phyloP scores from a whole-genome alignment of 2,113 vertebrate species.

The Ovis aries region DNA sequence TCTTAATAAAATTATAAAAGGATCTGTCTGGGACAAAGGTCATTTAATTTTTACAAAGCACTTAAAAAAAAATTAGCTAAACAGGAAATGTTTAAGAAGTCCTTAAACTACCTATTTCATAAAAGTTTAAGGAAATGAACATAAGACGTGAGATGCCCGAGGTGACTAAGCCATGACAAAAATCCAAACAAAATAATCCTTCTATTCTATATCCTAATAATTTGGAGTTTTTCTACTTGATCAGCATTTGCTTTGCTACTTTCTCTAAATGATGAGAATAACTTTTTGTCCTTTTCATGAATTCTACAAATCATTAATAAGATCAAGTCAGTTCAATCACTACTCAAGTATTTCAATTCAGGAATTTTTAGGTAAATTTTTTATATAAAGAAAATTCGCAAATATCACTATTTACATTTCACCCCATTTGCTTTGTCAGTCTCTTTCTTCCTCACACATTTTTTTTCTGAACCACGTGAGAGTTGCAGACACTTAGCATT shows the following conservation, averaged over 20 bases:
- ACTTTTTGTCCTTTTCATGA: neutral
- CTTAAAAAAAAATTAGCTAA: neutral
- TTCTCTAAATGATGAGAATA: neutral
- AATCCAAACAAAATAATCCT: neutral
- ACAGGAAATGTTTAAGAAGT: neutral
- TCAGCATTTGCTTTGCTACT: neutral
- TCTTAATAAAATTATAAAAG: neutral
- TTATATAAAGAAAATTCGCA: neutral
- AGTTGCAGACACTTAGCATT: neutral
- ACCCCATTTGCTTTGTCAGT: neutral
- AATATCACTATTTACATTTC: neutral
- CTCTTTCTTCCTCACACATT: neutral
- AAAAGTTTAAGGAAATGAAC: neutral
- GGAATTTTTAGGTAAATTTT: neutral
- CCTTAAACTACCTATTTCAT: neutral
- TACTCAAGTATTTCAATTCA: neutral
- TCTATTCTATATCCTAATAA: neutral
- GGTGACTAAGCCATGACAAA: neutral
- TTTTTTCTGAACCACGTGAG: neutral
- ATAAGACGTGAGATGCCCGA: neutral
- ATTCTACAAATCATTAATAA: neutral
- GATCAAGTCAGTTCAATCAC: neutral
- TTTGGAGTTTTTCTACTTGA: neutral
- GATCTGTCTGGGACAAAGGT: neutral
- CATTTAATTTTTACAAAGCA: constrained; percentile 3